phyloP scores from a whole-genome alignment of 2,113 vertebrate species.

The Caloenas nicobarica region DNA sequence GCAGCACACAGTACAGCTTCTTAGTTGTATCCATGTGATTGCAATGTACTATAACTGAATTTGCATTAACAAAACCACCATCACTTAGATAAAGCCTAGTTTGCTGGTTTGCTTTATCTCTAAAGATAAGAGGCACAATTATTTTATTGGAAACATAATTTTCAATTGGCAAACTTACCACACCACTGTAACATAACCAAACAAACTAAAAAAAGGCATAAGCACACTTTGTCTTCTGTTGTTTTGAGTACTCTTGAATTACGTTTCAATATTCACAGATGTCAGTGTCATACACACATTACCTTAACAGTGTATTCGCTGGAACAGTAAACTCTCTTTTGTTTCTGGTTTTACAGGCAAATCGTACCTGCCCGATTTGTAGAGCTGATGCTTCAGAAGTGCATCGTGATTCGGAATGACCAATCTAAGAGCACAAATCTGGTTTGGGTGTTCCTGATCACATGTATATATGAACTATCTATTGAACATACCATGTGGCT shows the following conservation, averaged over 20 bases:
- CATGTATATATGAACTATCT: constrained; percentile 76
- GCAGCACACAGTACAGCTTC: background rate
- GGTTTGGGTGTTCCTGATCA: constrained; percentile 77
- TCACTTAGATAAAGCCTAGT: background rate
- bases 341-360: constrained; percentile 81
- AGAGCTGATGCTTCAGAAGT: constrained; percentile 97
- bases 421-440: constrained; percentile 73
- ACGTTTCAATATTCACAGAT: background rate
- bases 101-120: background rate
- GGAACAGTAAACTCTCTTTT: background rate
- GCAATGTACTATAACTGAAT: background rate
- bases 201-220: background rate
- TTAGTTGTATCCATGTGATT: background rate
- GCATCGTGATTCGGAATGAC: constrained; percentile 97
- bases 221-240: background rate
- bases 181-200: background rate
- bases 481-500: constrained; percentile 80
- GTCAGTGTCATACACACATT: background rate
- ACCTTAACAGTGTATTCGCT: background rate
- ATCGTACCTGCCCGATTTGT: constrained; percentile 97
- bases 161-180: background rate
- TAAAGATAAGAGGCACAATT: background rate
- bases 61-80: background rate
- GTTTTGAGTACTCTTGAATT: background rate
- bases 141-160: background rate